Conservation (phyloP, 2,888 invertebrate genomes). For the Autographa pulchrina region DNA sequence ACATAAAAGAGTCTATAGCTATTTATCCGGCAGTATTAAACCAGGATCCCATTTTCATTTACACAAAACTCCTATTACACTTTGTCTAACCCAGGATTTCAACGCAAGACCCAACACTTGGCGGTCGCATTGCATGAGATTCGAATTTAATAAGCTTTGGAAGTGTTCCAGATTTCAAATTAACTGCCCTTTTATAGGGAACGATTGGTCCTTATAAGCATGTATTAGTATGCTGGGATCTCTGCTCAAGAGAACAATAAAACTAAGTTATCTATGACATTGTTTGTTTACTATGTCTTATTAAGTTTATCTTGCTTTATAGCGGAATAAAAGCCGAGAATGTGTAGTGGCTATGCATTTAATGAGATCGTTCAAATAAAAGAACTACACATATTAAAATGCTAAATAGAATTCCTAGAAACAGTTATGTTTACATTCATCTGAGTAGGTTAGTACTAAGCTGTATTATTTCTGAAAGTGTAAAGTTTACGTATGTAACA, state of each 20-base stretch:
- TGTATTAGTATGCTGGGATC: background rate
- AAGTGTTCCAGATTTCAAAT: background rate
- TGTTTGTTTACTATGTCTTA: slow-evolving; percentile 20
- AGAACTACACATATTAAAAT: slow-evolving; percentile 13
- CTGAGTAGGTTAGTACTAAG: background rate
- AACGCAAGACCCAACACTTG: background rate
- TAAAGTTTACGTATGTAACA: slow-evolving; percentile 10
- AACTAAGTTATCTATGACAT: slow-evolving; percentile 25
- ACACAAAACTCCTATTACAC: slow-evolving; percentile 4
- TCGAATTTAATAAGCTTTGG: slow-evolving; percentile 6
- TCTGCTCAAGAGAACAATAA: slow-evolving; percentile 22
- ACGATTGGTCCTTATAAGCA: background rate
- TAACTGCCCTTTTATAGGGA: slow-evolving; percentile 1
- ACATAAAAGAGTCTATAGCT: no score
- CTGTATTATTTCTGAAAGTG: background rate
- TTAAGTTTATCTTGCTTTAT: slow-evolving; percentile 39
- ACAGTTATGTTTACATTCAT: background rate
- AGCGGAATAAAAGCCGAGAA: slow-evolving; percentile 22
- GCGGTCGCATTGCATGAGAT: background rate
- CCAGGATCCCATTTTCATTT: background rate
- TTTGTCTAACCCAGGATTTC: background rate
- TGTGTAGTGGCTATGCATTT: slow-evolving; percentile 27
- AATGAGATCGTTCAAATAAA: slow-evolving; percentile 35
- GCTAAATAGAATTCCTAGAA: background rate
- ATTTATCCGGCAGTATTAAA: no score